These are phyloP conservation scores for Eufriesea mexicana DNA, from an alignment of 1,140 invertebrate genomes.

Conservation along the genomic window DNA sequence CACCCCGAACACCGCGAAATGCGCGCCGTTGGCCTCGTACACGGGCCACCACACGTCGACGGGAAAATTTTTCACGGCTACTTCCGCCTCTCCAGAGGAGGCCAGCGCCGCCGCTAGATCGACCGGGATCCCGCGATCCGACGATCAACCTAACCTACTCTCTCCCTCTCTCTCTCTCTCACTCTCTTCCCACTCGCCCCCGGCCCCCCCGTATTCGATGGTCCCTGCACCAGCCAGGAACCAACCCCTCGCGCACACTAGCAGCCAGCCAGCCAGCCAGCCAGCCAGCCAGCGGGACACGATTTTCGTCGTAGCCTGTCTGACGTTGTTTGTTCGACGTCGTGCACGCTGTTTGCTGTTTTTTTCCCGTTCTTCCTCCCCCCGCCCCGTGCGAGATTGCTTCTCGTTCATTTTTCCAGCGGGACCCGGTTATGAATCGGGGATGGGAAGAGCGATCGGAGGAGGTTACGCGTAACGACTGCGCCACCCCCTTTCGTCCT, in stretches of 20 bases:
- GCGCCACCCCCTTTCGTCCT: background rate
- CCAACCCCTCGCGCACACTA: background rate
- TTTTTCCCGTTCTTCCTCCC: slow-evolving; percentile 23
- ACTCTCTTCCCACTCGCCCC: background rate
- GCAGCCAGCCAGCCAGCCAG: too few species aligned
- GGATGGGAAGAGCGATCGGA: background rate
- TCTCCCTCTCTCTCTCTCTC: slow-evolving; percentile 19
- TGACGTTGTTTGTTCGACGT: slow-evolving; percentile 64
- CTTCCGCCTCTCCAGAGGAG: slow-evolving; percentile 72
- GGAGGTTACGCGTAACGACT: slow-evolving; percentile 8
- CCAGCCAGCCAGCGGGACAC: slow-evolving; percentile 43
- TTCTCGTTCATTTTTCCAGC: slow-evolving; percentile 21
- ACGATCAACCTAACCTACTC: slow-evolving; percentile 54
- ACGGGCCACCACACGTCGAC: slow-evolving; percentile 75
- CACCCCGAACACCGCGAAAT: slow-evolving; percentile 80
- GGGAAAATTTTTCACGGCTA: slow-evolving; percentile 77
- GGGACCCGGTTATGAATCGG: slow-evolving; percentile 21
- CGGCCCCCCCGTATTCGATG: background rate
- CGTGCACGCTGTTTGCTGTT: slow-evolving; percentile 64
- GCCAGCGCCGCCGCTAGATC: slow-evolving; percentile 60
- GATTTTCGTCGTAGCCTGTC: slow-evolving; percentile 61
- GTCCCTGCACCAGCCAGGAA: background rate
- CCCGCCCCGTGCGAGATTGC: slow-evolving; percentile 3
- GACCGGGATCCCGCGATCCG: slow-evolving; percentile 68
- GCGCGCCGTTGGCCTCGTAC: slow-evolving; percentile 71